Evolutionary conservation across 2,797 vertebrate genomes (phyloP).

Genomic region (Danio albolineatus): DNA sequence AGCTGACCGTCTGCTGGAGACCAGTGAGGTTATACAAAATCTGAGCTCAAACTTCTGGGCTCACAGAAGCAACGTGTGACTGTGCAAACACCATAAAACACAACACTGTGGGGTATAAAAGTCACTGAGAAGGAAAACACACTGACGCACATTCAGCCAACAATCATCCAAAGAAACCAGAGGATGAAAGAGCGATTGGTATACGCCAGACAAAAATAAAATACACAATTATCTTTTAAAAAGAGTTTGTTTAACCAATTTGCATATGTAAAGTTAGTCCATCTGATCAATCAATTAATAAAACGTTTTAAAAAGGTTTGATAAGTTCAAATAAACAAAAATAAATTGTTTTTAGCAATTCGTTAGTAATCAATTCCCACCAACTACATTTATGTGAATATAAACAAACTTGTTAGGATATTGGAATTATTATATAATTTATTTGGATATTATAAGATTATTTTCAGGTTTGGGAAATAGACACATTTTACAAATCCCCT

Average conservation of each 20-base stretch:
- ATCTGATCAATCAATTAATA: no score
- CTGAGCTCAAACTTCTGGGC: conserved; percentile 44
- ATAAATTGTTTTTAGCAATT: no score
- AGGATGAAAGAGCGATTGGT: not conserved
- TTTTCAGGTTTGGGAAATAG: no score
- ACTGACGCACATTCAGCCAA: conserved; percentile 49
- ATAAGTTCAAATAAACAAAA: no score
- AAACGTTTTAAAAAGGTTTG: no score
- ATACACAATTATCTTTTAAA: not conserved
- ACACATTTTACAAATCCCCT: no score
- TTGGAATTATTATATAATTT: no score
- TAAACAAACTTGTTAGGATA: no score
- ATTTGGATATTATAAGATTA: no score
- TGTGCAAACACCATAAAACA: conserved; percentile 66
- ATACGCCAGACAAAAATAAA: conserved; percentile 3
- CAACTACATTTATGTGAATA: no score
- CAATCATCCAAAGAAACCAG: conserved; percentile 48
- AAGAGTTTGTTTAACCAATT: not conserved
- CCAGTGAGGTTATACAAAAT: conserved; percentile 40
- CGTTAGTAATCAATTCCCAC: no score
- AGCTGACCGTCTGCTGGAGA: conserved; percentile 40
- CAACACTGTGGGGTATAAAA: conserved; percentile 59
- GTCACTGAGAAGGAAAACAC: conserved; percentile 64
- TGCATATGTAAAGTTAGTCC: not conserved
- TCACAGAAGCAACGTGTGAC: conserved; percentile 58